A percentile compares a stretch with the other conserved stretches of the same genome.
phyloP scores from a whole-genome alignment of 2,888 invertebrate genomes.

The Eulithis testata region DNA sequence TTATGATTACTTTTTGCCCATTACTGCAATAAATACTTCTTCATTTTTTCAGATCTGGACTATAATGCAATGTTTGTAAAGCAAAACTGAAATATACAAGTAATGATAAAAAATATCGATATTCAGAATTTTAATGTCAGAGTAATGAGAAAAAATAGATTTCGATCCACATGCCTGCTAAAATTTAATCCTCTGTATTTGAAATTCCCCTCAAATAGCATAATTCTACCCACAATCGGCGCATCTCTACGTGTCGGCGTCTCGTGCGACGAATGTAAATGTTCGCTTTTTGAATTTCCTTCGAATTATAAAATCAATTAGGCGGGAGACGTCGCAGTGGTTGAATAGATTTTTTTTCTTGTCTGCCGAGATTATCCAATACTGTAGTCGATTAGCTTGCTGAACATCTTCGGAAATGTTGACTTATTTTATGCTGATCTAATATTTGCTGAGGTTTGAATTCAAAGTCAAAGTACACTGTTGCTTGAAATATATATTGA shows the following conservation, averaged over 20 bases:
- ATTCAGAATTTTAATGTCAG: too few relatives aligned
- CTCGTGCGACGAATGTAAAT: slow-evolving; percentile 65
- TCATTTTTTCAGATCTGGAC: too few relatives aligned
- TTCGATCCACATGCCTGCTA: slow-evolving; percentile 29
- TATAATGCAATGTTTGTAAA: too few relatives aligned
- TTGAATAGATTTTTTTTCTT: slow-evolving; percentile 47
- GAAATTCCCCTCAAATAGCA: slow-evolving; percentile 34
- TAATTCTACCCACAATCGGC: slow-evolving; percentile 41
- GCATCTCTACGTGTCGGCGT: slow-evolving; percentile 57
- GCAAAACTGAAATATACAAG: too few relatives aligned
- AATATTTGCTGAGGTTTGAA: background rate
- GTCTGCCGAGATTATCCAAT: slow-evolving; percentile 36
- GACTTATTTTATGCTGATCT: slow-evolving; percentile 18
- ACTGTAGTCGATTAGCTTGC: slow-evolving; percentile 31
- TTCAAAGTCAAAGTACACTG: too few relatives aligned
- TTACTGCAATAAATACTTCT: too few relatives aligned
- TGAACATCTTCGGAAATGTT: slow-evolving; percentile 20
- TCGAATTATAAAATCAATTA: slow-evolving; percentile 78
- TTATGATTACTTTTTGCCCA: too few relatives aligned
- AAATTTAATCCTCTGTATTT: slow-evolving; percentile 32
- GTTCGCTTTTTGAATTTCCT: slow-evolving; percentile 61
- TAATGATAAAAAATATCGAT: background rate
- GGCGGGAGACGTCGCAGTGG: slow-evolving; percentile 48
- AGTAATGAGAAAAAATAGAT: slow-evolving; percentile 9
- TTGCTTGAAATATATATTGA: too few relatives aligned